Base-by-base conservation (phyloP, 53 echinoderm and acorn worm genomes). In the Paracentrotus lividus region DNA sequence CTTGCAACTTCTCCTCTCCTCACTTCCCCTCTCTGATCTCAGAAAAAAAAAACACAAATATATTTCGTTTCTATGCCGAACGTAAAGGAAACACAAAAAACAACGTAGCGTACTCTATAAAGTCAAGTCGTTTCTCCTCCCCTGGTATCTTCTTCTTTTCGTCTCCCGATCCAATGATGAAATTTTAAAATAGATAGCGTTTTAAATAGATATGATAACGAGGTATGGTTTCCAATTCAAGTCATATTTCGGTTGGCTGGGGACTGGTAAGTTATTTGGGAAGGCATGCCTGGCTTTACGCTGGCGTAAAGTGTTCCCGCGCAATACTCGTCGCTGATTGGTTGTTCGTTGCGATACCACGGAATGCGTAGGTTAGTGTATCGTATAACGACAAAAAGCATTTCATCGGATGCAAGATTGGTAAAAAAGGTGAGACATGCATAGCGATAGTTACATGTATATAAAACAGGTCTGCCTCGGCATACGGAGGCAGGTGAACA, bases 161-260 rank as follows among this genome's bases (percentile, higher is more conserved):
- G 24, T 81, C 81, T 81, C 47, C 24, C 20, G 47, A 81, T n/a
- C 14, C 26, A 27, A 21, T 12, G 43, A 23, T 42, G 77, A 5
- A 18, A 42, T 77, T 24, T 42, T 10, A n/a, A n/a, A 81, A 81
- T 27, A 81, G 81, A 81, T 81, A 26, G 26, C 47, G 45, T 49
- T 81, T 81, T 47, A 40, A 81, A 81, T 81, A 81, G 81, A 81
- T 47, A 81, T 81, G 81, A 81, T 81, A 47, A 47, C 47, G 47
- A 47, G 44, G 47, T 81, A 81, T 9, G 47, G 49, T 81, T 47
- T 47, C 81, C 81, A 47, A 81, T 24, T 81, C 47, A n/a, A 81
- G 45, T 81, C 81, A 47, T 81, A 8, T n/a, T 47, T 81, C 81
- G 81, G 7, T 86, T 56, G 34, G 31, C 56, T 1, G 56, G 56